A percentile compares a stretch with the other conserved stretches of the same genome.
Conservation (phyloP, 2,797 vertebrate genomes). For the Bradypodion ventrale region DNA sequence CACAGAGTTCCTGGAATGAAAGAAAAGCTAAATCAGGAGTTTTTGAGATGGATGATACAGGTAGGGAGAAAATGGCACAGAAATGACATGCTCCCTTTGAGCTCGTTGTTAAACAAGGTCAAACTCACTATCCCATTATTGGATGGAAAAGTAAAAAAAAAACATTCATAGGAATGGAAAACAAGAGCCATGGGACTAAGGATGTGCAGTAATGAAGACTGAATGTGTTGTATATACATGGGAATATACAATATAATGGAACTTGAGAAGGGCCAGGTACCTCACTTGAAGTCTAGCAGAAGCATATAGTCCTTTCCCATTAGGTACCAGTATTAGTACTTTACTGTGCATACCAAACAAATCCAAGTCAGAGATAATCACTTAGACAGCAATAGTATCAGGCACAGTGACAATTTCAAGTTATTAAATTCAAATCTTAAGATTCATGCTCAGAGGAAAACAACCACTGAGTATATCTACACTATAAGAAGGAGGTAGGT, state of each 20-base stretch:
- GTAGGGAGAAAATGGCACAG: neutral
- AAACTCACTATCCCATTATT: neutral
- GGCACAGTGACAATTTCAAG: neutral
- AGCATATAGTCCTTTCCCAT: too few relatives aligned
- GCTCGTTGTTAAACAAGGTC: neutral
- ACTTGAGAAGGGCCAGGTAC: neutral
- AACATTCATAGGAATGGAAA: neutral
- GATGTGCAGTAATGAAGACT: neutral
- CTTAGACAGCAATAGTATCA: neutral
- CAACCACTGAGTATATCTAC: neutral
- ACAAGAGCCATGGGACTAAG: neutral
- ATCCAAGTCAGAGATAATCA: neutral
- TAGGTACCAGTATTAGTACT: neutral
- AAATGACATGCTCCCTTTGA: neutral
- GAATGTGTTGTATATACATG: neutral
- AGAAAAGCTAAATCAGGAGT: slow-evolving; percentile 12
- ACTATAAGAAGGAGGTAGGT: too few relatives aligned
- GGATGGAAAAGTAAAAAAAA: neutral
- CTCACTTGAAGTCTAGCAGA: neutral
- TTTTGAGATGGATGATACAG: neutral
- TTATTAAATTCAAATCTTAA: neutral
- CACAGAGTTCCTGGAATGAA: slow-evolving; percentile 79
- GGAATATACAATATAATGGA: neutral
- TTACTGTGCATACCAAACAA: neutral
- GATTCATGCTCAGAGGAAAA: neutral